Evolutionary conservation across 2,113 vertebrate genomes (phyloP).

Genomic region (Gavia stellata): DNA sequence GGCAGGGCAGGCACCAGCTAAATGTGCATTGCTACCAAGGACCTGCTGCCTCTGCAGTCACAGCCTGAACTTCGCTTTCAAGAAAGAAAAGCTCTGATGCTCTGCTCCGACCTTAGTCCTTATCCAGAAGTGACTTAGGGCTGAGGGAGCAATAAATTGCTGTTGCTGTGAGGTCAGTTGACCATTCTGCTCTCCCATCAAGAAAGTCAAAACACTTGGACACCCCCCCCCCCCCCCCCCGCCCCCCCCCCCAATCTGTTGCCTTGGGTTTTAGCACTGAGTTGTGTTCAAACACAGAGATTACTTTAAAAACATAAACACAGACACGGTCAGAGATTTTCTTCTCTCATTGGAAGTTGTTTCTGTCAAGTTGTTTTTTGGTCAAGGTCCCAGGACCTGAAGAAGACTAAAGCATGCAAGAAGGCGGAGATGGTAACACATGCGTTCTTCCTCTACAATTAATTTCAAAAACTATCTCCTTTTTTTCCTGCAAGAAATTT

Average conservation of each 20-base stretch:
- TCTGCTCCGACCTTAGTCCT: neutral
- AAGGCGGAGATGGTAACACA: neutral
- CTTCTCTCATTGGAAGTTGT: neutral
- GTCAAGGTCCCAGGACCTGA: neutral
- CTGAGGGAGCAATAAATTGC: neutral
- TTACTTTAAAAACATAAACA: neutral
- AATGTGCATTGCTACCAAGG: neutral
- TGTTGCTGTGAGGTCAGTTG: neutral
- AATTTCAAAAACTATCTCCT: neutral
- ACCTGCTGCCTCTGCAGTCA: neutral
- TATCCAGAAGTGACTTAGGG: neutral
- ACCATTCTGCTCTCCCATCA: neutral
- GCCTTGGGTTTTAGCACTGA: neutral
- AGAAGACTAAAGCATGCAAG: neutral
- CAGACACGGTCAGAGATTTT: neutral
- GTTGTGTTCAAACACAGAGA: neutral
- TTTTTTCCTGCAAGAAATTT: neutral
- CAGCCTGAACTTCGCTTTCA: neutral
- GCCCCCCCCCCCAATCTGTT: no score
- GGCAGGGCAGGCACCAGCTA: neutral
- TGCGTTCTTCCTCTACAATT: neutral
- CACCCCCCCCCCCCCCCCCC: rapidly evolving
- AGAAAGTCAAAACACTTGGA: neutral
- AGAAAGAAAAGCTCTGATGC: no score
- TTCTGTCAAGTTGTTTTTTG: neutral